Conservation (phyloP, 2,797 vertebrate species). For the Enteromius mattozi region DNA sequence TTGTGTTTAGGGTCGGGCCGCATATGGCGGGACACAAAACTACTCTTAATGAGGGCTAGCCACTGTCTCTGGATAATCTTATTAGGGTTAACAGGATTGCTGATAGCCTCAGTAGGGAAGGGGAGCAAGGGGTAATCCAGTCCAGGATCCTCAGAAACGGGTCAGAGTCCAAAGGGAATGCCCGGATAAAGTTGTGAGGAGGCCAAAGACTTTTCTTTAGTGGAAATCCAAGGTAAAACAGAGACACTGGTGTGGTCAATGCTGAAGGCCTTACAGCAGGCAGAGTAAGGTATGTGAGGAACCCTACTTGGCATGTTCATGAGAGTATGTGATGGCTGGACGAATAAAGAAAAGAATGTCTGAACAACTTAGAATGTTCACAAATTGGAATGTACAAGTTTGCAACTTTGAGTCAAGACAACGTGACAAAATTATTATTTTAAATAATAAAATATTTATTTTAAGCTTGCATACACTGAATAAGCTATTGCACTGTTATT, state of each 20-base stretch:
- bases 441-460: neutral
- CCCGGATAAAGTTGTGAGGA: neutral
- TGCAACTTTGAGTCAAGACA: neutral
- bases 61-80: slow-evolving; percentile 73
- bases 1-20: slow-evolving; percentile 5
- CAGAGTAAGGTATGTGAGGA: neutral
- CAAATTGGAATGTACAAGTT: neutral
- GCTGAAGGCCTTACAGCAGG: neutral
- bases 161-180: slow-evolving; percentile 34
- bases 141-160: slow-evolving; percentile 3
- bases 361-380: neutral
- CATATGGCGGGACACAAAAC: slow-evolving; percentile 47
- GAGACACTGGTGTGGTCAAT: neutral
- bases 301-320: neutral
- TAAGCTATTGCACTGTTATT: neutral
- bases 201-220: neutral
- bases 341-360: too few relatives aligned
- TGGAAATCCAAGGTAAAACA: neutral
- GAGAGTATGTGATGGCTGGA: neutral
- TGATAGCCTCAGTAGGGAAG: slow-evolving; percentile 56
- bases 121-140: slow-evolving; percentile 65
- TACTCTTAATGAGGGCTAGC: slow-evolving; percentile 70
- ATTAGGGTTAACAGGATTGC: slow-evolving; percentile 78
- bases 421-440: neutral
- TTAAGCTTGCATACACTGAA: neutral